Conservation (phyloP, 2,797 vertebrate species). For the Enteromius trimaculatus region DNA sequence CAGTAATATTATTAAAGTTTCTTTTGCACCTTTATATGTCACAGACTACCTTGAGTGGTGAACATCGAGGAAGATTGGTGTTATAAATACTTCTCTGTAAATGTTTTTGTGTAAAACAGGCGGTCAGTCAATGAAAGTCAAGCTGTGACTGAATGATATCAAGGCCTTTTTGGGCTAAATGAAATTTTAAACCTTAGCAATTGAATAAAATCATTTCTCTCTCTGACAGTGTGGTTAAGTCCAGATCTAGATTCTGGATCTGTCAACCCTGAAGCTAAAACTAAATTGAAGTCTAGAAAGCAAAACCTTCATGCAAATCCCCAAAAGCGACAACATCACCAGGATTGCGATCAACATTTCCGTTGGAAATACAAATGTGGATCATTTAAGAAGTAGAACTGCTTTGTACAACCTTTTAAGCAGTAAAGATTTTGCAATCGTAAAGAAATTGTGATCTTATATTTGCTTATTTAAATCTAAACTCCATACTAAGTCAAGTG, state of each 20-base stretch:
- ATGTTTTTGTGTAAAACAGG: conserved; percentile 32
- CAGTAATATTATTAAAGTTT: conserved; percentile 83
- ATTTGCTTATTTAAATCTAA: conserved; percentile 12
- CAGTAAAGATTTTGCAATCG: conserved; percentile 21
- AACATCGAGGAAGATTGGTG: conserved; percentile 67
- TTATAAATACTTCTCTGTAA: conserved; percentile 48
- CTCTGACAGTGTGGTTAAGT: background rate
- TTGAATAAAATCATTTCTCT: background rate
- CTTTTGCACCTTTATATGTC: conserved; percentile 80
- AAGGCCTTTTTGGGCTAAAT: conserved; percentile 33
- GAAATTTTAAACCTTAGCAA: background rate
- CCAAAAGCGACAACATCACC: conserved; percentile 85
- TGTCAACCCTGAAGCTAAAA: conserved; percentile 26
- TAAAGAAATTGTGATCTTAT: background rate
- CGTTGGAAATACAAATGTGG: conserved; percentile 87
- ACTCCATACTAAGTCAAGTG: conserved; percentile 7
- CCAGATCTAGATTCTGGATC: background rate
- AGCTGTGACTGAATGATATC: conserved; percentile 35
- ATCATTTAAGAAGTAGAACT: conserved; percentile 82
- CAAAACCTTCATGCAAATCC: conserved; percentile 84
- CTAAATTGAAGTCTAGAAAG: conserved; percentile 35
- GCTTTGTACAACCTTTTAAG: conserved; percentile 74
- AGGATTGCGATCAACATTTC: conserved; percentile 83
- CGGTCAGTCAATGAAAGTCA: conserved; percentile 29
- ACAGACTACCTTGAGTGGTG: conserved; percentile 73